Evolutionary conservation across 2,797 vertebrate species (phyloP).

Genomic region (Myotis planiceps): DNA sequence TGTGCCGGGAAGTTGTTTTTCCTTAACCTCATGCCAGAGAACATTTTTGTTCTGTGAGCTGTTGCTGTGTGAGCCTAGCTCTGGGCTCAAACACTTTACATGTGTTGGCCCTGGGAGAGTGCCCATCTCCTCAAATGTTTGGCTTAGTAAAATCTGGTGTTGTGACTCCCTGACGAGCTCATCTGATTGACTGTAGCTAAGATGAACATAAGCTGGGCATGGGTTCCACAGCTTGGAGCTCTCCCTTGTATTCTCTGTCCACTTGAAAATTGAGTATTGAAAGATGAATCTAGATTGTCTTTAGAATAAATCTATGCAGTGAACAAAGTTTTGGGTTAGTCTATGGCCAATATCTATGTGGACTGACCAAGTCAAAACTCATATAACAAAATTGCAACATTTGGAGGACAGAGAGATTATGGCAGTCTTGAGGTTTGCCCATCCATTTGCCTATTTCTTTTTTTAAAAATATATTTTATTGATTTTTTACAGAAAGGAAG

Average conservation of each 20-base stretch:
- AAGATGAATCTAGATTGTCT: not conserved
- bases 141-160: constrained; percentile 41
- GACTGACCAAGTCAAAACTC: not conserved
- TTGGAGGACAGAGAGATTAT: not conserved
- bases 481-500: too few relatives aligned
- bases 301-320: not conserved
- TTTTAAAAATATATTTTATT: too few relatives aligned
- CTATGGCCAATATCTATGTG: not conserved
- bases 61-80: constrained; percentile 7
- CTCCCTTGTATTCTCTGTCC: not conserved
- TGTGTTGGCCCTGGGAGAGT: constrained; percentile 58
- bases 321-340: not conserved
- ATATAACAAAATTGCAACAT: not conserved
- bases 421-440: not conserved
- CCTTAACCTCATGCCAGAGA: constrained; percentile 48
- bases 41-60: constrained; percentile 78
- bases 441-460: not conserved
- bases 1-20: constrained; percentile 71
- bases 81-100: constrained; percentile 59
- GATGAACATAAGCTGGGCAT: not conserved
- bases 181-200: not conserved
- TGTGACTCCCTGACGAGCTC: constrained; percentile 32
- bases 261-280: not conserved
- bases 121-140: constrained; percentile 40
- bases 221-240: not conserved